Evolutionary conservation across 2,888 invertebrate species (phyloP).

Genomic region (Crepidodera aurea): DNA sequence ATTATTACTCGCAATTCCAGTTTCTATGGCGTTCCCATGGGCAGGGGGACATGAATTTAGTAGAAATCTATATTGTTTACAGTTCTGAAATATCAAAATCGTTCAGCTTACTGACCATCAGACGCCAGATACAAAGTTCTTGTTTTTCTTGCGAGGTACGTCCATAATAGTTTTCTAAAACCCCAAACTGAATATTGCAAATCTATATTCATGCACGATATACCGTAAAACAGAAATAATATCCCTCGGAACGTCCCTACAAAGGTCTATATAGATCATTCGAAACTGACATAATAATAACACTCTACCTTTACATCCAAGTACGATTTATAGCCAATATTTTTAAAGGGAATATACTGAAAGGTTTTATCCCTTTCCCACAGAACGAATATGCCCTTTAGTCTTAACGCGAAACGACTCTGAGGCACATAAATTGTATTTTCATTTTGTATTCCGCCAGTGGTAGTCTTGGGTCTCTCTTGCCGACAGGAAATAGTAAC

Average conservation of each 20-base stretch:
- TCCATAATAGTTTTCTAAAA: not conserved
- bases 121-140: no score
- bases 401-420: conserved; percentile 11
- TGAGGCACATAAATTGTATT: conserved; percentile 39
- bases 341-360: conserved; percentile 26
- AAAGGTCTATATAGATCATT: conserved; percentile 24
- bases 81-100: no score
- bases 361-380: conserved; percentile 9
- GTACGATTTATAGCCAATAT: conserved; percentile 24
- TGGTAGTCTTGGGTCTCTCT: conserved; percentile 23
- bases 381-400: conserved; percentile 19
- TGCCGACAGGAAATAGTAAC: conserved; percentile 7
- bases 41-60: no score
- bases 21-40: no score
- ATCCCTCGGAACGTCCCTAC: not conserved
- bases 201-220: conserved; percentile 11
- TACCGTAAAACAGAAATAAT: conserved; percentile 14
- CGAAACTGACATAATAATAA: conserved; percentile 30
- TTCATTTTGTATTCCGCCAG: conserved; percentile 42
- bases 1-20: no score
- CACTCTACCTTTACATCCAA: conserved; percentile 18
- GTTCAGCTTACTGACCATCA: no score
- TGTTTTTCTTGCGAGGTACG: no score
- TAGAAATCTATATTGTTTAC: no score
- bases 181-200: not conserved